Evolutionary conservation across 2,113 vertebrate genomes (phyloP).

Genomic region (Gambusia affinis): DNA sequence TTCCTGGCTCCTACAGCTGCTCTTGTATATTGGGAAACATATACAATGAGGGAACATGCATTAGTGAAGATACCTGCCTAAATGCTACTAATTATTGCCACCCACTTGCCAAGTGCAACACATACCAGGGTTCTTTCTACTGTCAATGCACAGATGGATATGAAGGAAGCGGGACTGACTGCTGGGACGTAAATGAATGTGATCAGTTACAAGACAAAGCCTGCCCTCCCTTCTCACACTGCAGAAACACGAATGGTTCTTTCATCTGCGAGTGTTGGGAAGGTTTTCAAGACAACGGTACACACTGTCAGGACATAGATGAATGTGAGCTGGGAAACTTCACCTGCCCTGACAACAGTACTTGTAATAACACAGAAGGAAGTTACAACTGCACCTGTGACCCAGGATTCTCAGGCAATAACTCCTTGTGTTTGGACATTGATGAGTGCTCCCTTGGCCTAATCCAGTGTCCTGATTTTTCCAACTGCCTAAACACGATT

Average conservation of each 20-base stretch:
- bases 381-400: slow-evolving; percentile 77
- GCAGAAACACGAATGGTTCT: slow-evolving; percentile 79
- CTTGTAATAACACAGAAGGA: slow-evolving; percentile 75
- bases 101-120: slow-evolving; percentile 67
- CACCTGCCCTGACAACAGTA: slow-evolving; percentile 76
- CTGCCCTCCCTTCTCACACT: slow-evolving; percentile 75
- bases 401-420: slow-evolving; percentile 73
- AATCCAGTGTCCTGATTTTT: slow-evolving; percentile 68
- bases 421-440: slow-evolving; percentile 77
- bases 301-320: slow-evolving; percentile 76
- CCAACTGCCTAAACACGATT: slow-evolving; percentile 75
- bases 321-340: slow-evolving; percentile 74
- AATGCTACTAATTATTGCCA: slow-evolving; percentile 69
- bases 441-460: slow-evolving; percentile 76
- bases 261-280: slow-evolving; percentile 79
- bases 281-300: slow-evolving; percentile 76
- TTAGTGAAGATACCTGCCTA: slow-evolving; percentile 67
- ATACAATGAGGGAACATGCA: slow-evolving; percentile 74
- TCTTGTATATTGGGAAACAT: slow-evolving; percentile 66
- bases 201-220: background rate
- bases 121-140: slow-evolving; percentile 73
- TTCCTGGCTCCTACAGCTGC: slow-evolving; percentile 78
- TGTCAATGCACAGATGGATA: slow-evolving; percentile 78
- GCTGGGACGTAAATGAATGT: slow-evolving; percentile 82
- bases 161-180: slow-evolving; percentile 76